Evolutionary conservation across 2,888 invertebrate genomes (phyloP), one percentile per base, ranked within the genome.

Genomic region (Arctia plantaginis): DNA sequence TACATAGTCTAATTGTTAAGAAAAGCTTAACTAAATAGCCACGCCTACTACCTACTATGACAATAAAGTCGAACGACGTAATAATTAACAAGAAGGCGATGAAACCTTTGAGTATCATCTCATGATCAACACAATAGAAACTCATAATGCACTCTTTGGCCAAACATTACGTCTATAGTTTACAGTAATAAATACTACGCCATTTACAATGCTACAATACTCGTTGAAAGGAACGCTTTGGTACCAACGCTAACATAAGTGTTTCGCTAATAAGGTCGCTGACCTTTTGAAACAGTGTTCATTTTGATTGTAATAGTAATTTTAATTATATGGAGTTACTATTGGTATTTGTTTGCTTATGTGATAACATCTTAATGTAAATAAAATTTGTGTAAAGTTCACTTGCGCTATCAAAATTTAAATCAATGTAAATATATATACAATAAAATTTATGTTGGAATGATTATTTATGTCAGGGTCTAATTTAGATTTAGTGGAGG

Each of bases 1-100:
- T 10, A 65, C 13, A 73, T 69, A 44, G 3, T 47, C 67, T n/a
- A 23, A 62, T 66, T 67, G 66, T 66, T 15, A 18, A 67, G 78
- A 85, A 88, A 88, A 87, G 27, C 41, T 80, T 85, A 81, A 35
- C 65, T 69, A 62, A 75, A 62, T 30, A 73, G 70, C 30, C 89
- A 90, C 92, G 85, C 91, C 93, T 84, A 92, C 91, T 89, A 86
- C 85, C 91, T 89, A 86, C 85, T 89, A 88, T 85, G 91, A 35
- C 6, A 92, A 92, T 90, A 88, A 91, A 90, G 81, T 88, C 84
- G 86, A 87, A 90, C 85, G 83, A 90, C 85, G 82, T 87, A 90
- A 92, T 92, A 93, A 94, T 94, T 94, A 71, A 92, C 83, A 90
- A 92, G 91, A 92, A 90, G 88, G 90, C 87, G 87, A 85, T 85